phyloP scores from a whole-genome alignment of 2,888 invertebrate genomes.

The Bimastos eiseni region DNA sequence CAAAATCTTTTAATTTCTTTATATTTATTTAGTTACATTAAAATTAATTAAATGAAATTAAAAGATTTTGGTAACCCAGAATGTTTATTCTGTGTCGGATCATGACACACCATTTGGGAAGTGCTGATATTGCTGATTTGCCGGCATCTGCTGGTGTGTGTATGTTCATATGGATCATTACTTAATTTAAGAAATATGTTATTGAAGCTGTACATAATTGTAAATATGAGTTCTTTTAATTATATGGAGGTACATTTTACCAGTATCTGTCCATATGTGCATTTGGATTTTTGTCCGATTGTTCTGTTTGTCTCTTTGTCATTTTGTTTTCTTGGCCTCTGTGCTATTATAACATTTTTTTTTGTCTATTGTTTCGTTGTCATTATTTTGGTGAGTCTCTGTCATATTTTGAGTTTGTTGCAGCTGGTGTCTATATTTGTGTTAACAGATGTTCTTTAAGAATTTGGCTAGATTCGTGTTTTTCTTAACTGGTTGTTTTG shows the following conservation, averaged over 20 bases:
- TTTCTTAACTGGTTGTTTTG: neutral
- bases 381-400: no score
- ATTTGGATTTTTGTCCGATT: neutral
- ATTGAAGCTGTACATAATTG: neutral
- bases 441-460: neutral
- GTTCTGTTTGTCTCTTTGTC: neutral
- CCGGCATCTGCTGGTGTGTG: no score
- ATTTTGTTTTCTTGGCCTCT: neutral
- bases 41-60: no score
- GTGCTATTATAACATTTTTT: neutral
- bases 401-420: neutral
- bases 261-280: neutral
- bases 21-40: no score
- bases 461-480: neutral
- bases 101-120: no score
- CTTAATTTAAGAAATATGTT: no score
- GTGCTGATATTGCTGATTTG: no score
- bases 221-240: neutral
- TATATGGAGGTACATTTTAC: neutral
- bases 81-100: no score
- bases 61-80: no score
- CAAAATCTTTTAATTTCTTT: no score
- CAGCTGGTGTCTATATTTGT: neutral
- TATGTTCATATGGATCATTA: no score
- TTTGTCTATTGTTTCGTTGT: neutral